A percentile compares a stretch with the other conserved stretches of the same genome.
Evolutionary conservation across 2,113 vertebrate genomes (phyloP).

Genomic region (Fulica atra): DNA sequence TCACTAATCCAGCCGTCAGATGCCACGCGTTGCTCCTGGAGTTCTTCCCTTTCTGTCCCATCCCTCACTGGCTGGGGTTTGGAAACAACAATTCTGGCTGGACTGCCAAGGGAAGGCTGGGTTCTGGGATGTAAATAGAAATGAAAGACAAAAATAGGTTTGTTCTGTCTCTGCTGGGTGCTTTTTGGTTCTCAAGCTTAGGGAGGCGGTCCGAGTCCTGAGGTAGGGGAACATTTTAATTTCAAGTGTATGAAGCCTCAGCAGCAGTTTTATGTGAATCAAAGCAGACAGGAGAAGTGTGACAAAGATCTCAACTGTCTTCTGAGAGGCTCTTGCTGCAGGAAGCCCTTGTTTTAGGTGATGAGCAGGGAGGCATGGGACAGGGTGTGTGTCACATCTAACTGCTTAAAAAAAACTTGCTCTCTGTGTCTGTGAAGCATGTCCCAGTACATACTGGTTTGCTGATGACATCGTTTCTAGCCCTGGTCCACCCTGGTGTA

Average conservation of each 20-base stretch:
- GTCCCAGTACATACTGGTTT: neutral
- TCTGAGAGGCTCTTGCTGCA: conserved; percentile 16
- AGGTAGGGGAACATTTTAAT: neutral
- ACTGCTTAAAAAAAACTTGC: neutral
- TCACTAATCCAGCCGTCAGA: neutral
- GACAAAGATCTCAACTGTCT: neutral
- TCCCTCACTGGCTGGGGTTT: neutral
- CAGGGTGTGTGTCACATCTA: neutral
- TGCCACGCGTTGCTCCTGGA: neutral
- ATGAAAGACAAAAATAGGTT: neutral
- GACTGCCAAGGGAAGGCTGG: neutral
- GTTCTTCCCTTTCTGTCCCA: neutral
- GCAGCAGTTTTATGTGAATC: neutral
- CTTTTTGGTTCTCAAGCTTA: neutral
- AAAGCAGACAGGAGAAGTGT: conserved; percentile 10
- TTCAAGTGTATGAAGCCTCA: neutral
- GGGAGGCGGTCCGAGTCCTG: neutral
- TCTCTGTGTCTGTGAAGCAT: neutral
- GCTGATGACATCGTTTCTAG: neutral
- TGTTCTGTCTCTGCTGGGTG: neutral
- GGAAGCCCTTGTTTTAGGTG: conserved; percentile 6
- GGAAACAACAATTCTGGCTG: neutral
- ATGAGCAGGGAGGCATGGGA: neutral
- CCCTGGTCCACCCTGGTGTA: neutral
- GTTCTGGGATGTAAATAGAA: neutral